Evolutionary conservation across 2,113 vertebrate species (phyloP), one percentile per base, ranked within the genome.

Genomic region (Melanocharis versteri): DNA sequence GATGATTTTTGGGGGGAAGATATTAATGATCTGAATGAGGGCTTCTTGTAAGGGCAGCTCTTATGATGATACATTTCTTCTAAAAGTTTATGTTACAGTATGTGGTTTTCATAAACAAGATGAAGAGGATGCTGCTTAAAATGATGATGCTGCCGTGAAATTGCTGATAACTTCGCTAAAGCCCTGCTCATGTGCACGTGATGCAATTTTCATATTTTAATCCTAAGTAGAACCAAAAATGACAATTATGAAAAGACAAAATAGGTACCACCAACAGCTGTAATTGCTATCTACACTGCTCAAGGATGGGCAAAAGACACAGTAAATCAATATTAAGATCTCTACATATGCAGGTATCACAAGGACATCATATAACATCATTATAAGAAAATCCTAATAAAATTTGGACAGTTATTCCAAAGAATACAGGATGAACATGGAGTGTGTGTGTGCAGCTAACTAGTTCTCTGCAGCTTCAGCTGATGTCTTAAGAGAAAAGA

Each of bases 171-270:
- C 97, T 95, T 96, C 76, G 96, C 88, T 96, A 97, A 97, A 97
- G 90, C 78, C 75, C 94, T 94, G 77, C 54, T 96, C 93, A 40
- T 95, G 87, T 50, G 70, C 96, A 97, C 10, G 10, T 97, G 97
- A 94, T 94, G 95, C 94, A 97, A 98, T 98, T 98, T 98, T 98
- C 97, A 98, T 98, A 98, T 98, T 98, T 98, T 98, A 97, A 98
- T 98, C 97, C 97, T 98, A 98, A 98, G 95, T 94, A 97, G 97
- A 97, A 95, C 95, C 69, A 97, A 96, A 98, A 97, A 97, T 98
- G 98, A 98, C 98, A 98, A 98, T 98, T 98, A 98, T 96, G 96
- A 98, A 98, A 97, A 98, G 98, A 97, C 96, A 98, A 98, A 98
- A 98, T 98, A 97, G 96, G 97, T 97, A 96, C 95, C 97, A 96